These are phyloP conservation scores for Lates japonicus DNA, from an alignment of 2,797 vertebrate genomes.

Conservation along the genomic window DNA sequence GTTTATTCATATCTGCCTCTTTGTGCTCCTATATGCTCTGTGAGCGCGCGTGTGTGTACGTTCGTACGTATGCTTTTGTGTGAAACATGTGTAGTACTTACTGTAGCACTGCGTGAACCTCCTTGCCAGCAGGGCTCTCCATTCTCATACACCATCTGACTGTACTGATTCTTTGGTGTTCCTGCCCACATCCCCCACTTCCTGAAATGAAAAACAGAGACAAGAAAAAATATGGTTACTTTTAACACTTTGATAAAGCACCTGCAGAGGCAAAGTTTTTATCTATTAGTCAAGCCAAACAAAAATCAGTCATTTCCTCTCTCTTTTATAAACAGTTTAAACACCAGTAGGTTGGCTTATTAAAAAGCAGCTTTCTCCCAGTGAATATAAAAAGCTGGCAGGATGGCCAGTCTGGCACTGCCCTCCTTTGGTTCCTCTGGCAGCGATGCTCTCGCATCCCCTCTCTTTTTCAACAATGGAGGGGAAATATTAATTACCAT, in stretches of 20 bases:
- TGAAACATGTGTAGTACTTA: conserved; percentile 50
- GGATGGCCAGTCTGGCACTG: conserved; percentile 65
- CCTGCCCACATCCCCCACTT: conserved; percentile 81
- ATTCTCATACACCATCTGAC: conserved; percentile 80
- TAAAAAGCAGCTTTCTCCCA: conserved; percentile 60
- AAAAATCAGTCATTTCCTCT: conserved; percentile 1
- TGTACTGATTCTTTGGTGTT: conserved; percentile 72
- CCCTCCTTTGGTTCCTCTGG: conserved; percentile 59
- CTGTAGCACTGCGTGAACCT: conserved; percentile 75
- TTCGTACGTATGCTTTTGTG: not conserved
- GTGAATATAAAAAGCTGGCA: conserved; percentile 67
- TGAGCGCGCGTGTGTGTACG: not conserved
- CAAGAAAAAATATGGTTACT: not conserved
- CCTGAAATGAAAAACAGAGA: conserved; percentile 49
- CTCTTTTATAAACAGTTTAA: conserved; percentile 25
- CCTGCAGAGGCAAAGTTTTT: not conserved
- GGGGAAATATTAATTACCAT: conserved; percentile 84
- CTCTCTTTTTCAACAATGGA: conserved; percentile 73
- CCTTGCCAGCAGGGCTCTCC: conserved; percentile 82
- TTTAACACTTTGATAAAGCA: conserved; percentile 8
- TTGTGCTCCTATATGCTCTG: conserved; percentile 2
- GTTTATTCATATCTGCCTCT: conserved; percentile 39
- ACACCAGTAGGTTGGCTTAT: conserved; percentile 45
- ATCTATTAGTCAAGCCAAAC: conserved; percentile 21
- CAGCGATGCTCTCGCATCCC: conserved; percentile 25